A percentile compares a stretch with the other conserved stretches of the same genome.
Evolutionary conservation across 1,140 invertebrate genomes (phyloP).

Genomic region (Drosophila sp.): DNA sequence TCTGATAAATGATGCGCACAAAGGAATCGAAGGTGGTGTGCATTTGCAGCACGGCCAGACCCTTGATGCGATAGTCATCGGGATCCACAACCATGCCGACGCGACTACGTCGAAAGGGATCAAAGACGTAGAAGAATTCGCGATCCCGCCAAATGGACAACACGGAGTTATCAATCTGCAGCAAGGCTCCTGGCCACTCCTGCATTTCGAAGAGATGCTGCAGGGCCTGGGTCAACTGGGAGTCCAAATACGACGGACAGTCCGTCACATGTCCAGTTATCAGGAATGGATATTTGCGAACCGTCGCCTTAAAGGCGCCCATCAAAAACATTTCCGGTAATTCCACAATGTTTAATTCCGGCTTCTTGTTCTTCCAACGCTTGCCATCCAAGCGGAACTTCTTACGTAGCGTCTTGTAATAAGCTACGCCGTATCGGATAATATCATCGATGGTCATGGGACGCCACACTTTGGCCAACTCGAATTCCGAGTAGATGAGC

Average conservation of each 20-base stretch:
- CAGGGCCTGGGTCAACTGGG: conserved; percentile 76
- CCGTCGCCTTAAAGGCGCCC: conserved; percentile 75
- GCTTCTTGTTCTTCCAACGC: conserved; percentile 75
- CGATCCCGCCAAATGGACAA: conserved; percentile 85
- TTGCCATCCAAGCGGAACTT: conserved; percentile 73
- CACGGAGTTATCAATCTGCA: conserved; percentile 84
- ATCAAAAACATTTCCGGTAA: conserved; percentile 78
- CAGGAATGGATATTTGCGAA: conserved; percentile 72
- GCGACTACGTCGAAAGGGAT: conserved; percentile 83
- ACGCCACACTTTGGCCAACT: conserved; percentile 65
- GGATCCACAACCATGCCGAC: conserved; percentile 73
- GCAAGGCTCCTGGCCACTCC: conserved; percentile 81
- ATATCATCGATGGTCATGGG: conserved; percentile 72
- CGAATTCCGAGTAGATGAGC: conserved; percentile 73
- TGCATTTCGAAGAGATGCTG: conserved; percentile 79
- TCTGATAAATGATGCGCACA: conserved; percentile 62
- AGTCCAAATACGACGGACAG: conserved; percentile 72
- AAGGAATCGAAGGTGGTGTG: conserved; percentile 80
- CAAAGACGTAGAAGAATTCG: conserved; percentile 85
- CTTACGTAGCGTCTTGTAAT: conserved; percentile 73
- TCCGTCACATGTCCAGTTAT: conserved; percentile 76
- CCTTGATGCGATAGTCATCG: conserved; percentile 73
- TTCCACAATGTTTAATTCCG: conserved; percentile 76
- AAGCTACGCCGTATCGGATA: conserved; percentile 69
- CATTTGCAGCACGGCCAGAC: conserved; percentile 71